Base-by-base conservation (phyloP, 2,797 vertebrate genomes). In the Neosilurus mollespiculum region DNA sequence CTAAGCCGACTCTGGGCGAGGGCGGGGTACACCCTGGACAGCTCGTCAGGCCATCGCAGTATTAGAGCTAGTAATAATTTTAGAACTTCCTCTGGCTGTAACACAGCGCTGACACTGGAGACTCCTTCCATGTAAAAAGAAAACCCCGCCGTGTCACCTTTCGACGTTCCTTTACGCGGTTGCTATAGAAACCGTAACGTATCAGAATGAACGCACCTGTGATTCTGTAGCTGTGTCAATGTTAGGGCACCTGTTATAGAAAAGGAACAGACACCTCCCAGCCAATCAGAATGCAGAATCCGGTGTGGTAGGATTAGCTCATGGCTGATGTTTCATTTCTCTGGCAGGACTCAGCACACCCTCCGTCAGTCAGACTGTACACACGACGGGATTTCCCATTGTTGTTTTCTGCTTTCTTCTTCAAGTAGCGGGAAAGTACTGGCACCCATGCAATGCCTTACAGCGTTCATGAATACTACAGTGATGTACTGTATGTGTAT, bases 331-430 rank as follows among this genome's bases (percentile, higher is more conserved):
- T 78, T 81, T 78, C 73, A 78, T 80, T 66, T 24, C 53, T 81
- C 53, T 78, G 37, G 67, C 69, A 66, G 72, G 62, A 72, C 14
- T 16, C n/a, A 14, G 12, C 37, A 72, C 22, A 18, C 20, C 18
- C 70, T 65, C 20, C 11, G 43, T 65, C 53, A 49, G 22, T 6
- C 49, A 0, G 18, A 15, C 30, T 30, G 71, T 34, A 75, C n/a
- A 66, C 34, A 66, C 61, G 72, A 26, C 20, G 62, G 34, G 71
- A 66, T 34, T 84, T 83, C 77, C 77, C 83, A 37, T 78, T 61
- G 34, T 70, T 66, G 51, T 73, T 22, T 66, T 61, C 24, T 73
- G 20, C 22, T 15, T 51, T 24, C 3, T 15, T 51, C 2, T 9
- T 56, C 3, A 2, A 0, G 22, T 70, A 43, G 43, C 18, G n/a